A percentile compares a stretch with the other conserved stretches of the same genome.
Evolutionary conservation across 2,888 invertebrate genomes (phyloP).

Genomic region (Melipona beecheii): DNA sequence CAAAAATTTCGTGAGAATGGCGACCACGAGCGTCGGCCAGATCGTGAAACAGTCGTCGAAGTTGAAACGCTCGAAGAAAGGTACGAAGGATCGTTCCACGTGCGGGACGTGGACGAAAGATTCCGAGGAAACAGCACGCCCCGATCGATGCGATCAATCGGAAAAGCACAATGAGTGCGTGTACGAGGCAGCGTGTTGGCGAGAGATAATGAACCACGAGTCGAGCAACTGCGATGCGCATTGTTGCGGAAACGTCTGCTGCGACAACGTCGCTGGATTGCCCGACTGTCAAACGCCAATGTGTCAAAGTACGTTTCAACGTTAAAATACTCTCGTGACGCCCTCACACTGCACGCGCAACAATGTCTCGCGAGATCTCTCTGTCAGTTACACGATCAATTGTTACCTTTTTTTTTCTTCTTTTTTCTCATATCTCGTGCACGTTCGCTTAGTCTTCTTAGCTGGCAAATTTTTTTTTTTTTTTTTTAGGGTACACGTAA

Average conservation of each 20-base stretch:
- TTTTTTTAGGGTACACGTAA: constrained; percentile 33
- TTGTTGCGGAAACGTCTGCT: constrained; percentile 34
- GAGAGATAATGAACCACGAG: not conserved
- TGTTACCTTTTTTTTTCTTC: not conserved
- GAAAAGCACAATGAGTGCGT: constrained; percentile 1
- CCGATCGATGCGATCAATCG: constrained; percentile 5
- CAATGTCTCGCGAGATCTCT: not conserved
- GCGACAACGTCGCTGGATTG: not conserved
- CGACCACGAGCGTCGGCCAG: constrained; percentile 37
- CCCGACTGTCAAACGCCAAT: constrained; percentile 26
- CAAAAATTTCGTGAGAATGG: constrained; percentile 47
- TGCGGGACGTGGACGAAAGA: not conserved
- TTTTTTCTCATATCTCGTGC: not conserved
- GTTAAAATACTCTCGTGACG: not conserved
- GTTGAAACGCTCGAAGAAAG: constrained; percentile 32
- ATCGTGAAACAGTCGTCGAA: constrained; percentile 46
- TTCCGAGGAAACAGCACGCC: not conserved
- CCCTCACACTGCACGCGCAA: constrained; percentile 29
- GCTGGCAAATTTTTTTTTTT: constrained; percentile 23
- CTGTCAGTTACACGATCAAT: not conserved
- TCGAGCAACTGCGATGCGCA: constrained; percentile 6
- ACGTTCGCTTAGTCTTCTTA: not conserved
- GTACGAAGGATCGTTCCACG: not conserved
- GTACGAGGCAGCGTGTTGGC: constrained; percentile 12
- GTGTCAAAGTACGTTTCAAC: constrained; percentile 17